Conservation (phyloP, 2,888 invertebrate genomes). For the Gandaritis pyraliata region DNA sequence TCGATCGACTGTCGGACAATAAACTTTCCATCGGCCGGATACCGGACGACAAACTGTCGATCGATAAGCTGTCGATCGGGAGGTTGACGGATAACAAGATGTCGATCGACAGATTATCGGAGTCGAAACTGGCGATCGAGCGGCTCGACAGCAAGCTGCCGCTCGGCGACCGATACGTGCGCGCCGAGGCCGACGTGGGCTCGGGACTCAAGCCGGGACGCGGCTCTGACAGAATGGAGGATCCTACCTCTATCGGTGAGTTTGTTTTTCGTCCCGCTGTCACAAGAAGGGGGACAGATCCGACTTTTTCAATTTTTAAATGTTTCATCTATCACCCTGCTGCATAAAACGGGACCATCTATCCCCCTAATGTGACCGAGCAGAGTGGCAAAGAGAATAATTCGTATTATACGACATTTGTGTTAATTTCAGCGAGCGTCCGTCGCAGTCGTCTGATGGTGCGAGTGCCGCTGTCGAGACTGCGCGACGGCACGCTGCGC, state of each 20-base stretch:
- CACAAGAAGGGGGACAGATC: no score
- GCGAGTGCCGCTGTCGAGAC: constrained; percentile 59
- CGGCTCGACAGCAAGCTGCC: constrained; percentile 35
- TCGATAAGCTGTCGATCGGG: constrained; percentile 44
- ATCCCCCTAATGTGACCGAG: no score
- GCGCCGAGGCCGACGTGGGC: constrained; percentile 77
- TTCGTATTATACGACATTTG: no score
- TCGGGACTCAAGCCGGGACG: constrained; percentile 66
- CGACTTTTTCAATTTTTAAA: no score
- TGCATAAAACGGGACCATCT: no score
- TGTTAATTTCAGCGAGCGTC: no score
- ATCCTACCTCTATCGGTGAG: constrained; percentile 69
- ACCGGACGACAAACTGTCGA: constrained; percentile 39
- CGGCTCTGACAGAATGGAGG: constrained; percentile 67
- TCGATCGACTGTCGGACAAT: constrained; percentile 49
- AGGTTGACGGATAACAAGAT: constrained; percentile 35
- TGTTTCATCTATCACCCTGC: no score
- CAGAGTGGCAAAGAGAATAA: no score
- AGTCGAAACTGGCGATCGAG: constrained; percentile 39
- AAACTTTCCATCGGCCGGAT: constrained; percentile 49
- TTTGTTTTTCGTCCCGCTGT: no score
- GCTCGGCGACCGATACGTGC: constrained; percentile 59
- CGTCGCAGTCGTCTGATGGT: constrained; percentile 67
- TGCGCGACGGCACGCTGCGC: constrained; percentile 61
- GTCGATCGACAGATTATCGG: constrained; percentile 41